These are phyloP conservation scores for Synodontis membranacea DNA, from an alignment of 2,113 vertebrate genomes.

Conservation along the genomic window DNA sequence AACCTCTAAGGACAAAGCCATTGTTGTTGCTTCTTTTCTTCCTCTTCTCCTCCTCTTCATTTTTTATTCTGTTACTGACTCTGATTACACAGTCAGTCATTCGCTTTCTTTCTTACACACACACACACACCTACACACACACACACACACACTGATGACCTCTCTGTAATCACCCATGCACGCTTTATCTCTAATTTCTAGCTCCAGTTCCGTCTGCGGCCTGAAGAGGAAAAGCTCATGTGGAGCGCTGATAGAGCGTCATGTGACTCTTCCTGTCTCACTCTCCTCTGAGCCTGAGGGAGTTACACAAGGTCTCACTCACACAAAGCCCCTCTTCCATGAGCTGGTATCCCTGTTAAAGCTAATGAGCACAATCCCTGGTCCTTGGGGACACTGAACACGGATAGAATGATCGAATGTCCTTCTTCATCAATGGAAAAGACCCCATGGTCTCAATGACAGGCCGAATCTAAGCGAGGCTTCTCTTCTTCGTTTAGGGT, in stretches of 20 bases:
- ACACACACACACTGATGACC: background rate
- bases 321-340: conserved; percentile 52
- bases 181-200: background rate
- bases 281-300: conserved; percentile 65
- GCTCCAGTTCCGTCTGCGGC: background rate
- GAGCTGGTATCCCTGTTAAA: conserved; percentile 37
- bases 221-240: conserved; percentile 17
- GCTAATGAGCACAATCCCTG: conserved; percentile 56
- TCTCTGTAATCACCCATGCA: background rate
- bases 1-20: conserved; percentile 15
- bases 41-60: background rate
- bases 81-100: background rate
- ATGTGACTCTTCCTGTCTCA: conserved; percentile 32
- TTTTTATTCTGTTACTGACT: background rate
- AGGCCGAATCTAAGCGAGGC: conserved; percentile 7
- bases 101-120: background rate
- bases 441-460: conserved; percentile 49
- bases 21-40: background rate
- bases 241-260: background rate
- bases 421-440: conserved; percentile 50
- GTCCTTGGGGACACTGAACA: conserved; percentile 50
- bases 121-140: conserved; percentile 3
- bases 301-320: conserved; percentile 53
- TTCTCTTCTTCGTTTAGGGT: conserved; percentile 4
- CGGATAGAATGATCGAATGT: conserved; percentile 62